Conservation (phyloP, 2,797 vertebrate species). For the Pygocentrus nattereri region DNA sequence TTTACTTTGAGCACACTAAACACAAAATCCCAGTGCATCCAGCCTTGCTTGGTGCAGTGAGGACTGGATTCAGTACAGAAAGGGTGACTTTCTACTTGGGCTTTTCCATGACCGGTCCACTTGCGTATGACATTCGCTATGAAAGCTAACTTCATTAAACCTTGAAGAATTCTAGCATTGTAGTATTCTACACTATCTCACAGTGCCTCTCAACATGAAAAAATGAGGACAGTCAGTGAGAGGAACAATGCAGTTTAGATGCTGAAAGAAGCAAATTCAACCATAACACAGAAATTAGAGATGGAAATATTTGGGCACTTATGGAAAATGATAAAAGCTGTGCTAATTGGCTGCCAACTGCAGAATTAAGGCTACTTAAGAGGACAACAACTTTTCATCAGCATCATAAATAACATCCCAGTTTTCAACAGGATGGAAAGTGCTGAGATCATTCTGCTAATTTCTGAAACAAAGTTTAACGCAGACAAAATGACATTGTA, state of each 20-base stretch:
- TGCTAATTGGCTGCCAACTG: too few species aligned
- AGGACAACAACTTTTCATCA: too few species aligned
- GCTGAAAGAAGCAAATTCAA: neutral
- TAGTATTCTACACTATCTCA: neutral
- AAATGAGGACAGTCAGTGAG: too few species aligned
- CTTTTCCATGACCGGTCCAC: neutral
- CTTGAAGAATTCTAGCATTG: too few species aligned
- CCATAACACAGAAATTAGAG: too few species aligned
- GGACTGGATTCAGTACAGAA: conserved; percentile 77
- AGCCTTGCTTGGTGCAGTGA: conserved; percentile 63
- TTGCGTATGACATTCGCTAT: conserved; percentile 58
- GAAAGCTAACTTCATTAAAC: conserved; percentile 29
- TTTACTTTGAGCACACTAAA: conserved; percentile 73
- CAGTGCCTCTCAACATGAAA: too few species aligned
- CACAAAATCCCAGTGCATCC: conserved; percentile 74
- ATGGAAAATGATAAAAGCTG: too few species aligned
- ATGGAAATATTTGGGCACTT: too few species aligned
- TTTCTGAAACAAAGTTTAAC: neutral
- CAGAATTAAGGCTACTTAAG: too few species aligned
- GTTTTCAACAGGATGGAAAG: too few species aligned
- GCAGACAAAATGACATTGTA: neutral
- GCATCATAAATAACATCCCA: too few species aligned
- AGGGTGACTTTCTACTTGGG: conserved; percentile 64
- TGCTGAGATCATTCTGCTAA: too few species aligned
- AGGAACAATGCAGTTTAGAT: neutral